phyloP scores from a whole-genome alignment of 2,113 vertebrate species.

The Rhagologus leucostigma region DNA sequence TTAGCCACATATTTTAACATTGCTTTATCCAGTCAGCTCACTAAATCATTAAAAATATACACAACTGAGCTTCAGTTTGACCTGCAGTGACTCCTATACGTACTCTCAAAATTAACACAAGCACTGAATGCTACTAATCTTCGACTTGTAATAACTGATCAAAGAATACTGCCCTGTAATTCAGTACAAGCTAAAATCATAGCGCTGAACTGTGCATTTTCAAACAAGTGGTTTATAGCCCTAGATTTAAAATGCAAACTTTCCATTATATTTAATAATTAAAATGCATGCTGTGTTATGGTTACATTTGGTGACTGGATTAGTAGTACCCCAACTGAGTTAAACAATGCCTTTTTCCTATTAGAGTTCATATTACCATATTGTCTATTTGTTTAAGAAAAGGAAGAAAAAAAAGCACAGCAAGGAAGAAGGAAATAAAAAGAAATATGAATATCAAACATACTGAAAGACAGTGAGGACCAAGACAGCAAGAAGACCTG shows the following conservation, averaged over 20 bases:
- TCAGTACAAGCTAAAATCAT: constrained; percentile 37
- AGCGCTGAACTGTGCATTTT: constrained; percentile 21
- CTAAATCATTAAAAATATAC: constrained; percentile 46
- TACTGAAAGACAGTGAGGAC: constrained; percentile 26
- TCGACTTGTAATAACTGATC: constrained; percentile 46
- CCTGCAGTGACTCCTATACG: constrained; percentile 21
- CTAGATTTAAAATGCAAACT: constrained; percentile 50
- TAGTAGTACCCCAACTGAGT: constrained; percentile 43
- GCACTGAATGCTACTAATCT: constrained; percentile 10
- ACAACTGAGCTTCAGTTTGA: constrained; percentile 29
- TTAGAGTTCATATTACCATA: constrained; percentile 52
- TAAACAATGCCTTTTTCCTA: constrained; percentile 58
- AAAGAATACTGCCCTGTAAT: constrained; percentile 51
- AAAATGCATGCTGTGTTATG: constrained; percentile 52
- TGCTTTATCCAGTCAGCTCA: background rate
- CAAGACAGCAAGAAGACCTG: constrained; percentile 6
- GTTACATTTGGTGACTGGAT: constrained; percentile 63
- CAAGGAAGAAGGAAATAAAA: constrained; percentile 43
- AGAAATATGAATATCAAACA: constrained; percentile 51
- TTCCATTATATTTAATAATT: constrained; percentile 62
- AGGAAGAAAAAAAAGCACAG: constrained; percentile 24
- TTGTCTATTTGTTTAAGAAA: constrained; percentile 58
- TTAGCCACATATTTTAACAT: background rate
- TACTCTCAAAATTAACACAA: constrained; percentile 53
- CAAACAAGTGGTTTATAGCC: constrained; percentile 42